A percentile compares a stretch with the other conserved stretches of the same genome.
phyloP scores from a whole-genome alignment of 2,113 vertebrate genomes.

The Parotia lawesii region DNA sequence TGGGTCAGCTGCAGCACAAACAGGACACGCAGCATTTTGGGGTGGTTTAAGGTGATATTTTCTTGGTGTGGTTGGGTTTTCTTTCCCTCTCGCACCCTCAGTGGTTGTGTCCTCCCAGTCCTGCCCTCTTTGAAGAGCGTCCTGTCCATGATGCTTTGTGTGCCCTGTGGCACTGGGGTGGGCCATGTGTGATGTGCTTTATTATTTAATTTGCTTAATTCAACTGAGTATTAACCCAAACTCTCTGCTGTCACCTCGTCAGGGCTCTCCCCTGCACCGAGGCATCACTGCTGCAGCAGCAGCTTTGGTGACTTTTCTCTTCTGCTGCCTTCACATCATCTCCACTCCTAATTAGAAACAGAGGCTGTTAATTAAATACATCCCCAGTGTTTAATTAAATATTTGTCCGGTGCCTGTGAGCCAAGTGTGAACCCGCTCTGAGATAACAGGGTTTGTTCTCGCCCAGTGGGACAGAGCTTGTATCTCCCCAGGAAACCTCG shows the following conservation, averaged over 20 bases:
- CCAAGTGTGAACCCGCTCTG: neutral
- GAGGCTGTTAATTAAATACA: neutral
- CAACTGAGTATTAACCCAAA: rapidly evolving
- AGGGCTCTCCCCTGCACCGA: rapidly evolving
- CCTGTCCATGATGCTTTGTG: neutral
- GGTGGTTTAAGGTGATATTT: neutral
- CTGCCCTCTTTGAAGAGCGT: neutral
- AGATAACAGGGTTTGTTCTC: neutral
- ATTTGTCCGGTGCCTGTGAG: neutral
- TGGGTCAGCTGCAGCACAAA: neutral
- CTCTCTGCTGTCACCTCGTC: neutral
- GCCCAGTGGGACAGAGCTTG: rapidly evolving
- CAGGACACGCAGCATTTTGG: rapidly evolving
- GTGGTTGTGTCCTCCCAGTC: neutral
- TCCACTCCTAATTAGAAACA: neutral
- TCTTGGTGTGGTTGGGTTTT: neutral
- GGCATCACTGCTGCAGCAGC: neutral
- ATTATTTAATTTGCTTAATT: neutral
- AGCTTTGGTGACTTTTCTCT: neutral
- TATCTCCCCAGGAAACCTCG: neutral
- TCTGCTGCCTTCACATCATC: neutral
- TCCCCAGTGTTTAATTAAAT: neutral
- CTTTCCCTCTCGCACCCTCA: neutral
- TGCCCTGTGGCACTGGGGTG: neutral
- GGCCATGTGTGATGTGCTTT: neutral